Evolutionary conservation across 2,888 invertebrate genomes (phyloP), one percentile per base, ranked within the genome.

Genomic region (Chesias legatella): DNA sequence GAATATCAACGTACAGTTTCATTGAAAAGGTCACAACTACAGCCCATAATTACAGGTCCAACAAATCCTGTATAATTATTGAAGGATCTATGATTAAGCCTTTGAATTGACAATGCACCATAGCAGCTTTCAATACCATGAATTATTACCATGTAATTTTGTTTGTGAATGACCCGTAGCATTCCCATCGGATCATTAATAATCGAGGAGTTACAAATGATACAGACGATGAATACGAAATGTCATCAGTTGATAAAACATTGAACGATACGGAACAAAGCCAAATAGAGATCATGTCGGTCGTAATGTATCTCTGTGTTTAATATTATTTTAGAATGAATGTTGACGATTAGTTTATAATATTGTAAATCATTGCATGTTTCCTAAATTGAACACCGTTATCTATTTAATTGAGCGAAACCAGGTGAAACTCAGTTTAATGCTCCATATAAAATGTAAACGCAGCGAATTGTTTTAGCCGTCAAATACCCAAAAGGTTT

Each of bases 171-270:
- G 51, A 36, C 37, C 47, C 30, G 45, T 30, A 43, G 40, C 52
- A 39, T 46, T 54, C 53, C 48, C 43, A 51, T 53, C 37, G 41
- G 26, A 45, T 56, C 48, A 60, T 60, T 50, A 56, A 56, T 61
- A 45, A 56, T 37, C 42, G 37, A 48, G 44, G 43, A 31, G 46
- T 43, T 45, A 47, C 50, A 40, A 55, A 53, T 56, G 48, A 51
- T 53, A 11, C 20, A 11, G 24, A 33, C 34, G 37, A 50, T 56
- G 56, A 62, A 60, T 48, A 46, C 52, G 26, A 36, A 48, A 60
- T 52, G 41, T 44, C 44, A 45, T 52, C 48, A 27, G 48, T 38
- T 26, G 39, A 51, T 52, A 42, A 51, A 50, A 51, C 39, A 49
- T 40, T 33, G 8, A 43, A 10, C n/a, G 22, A 17, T 17, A 2